Percentiles rank a stretch among this genome's conserved stretches.
phyloP scores from a whole-genome alignment of 2,888 invertebrate genomes.

The Hemistola chrysoprasaria region DNA sequence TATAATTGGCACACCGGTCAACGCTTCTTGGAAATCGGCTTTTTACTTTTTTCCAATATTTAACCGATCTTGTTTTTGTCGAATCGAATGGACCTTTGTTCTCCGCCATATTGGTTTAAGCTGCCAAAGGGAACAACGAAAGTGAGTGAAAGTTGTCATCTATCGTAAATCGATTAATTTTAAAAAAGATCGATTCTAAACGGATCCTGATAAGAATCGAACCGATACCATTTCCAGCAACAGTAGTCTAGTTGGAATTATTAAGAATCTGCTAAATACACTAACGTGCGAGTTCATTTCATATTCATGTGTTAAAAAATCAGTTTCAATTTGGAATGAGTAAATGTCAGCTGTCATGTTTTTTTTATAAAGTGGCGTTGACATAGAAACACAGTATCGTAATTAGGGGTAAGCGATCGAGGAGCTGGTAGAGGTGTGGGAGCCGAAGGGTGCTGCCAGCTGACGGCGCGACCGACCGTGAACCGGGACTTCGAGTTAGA shows the following conservation, averaged over 20 bases:
- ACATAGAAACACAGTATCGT: slow-evolving; percentile 64
- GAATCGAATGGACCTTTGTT: slow-evolving; percentile 66
- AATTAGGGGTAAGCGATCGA: slow-evolving; percentile 58
- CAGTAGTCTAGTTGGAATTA: slow-evolving; percentile 11
- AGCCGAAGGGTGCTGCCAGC: slow-evolving; percentile 56
- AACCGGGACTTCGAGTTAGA: too few species aligned
- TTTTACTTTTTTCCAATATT: slow-evolving; percentile 67
- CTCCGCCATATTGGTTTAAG: slow-evolving; percentile 71
- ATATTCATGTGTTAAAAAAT: too few species aligned
- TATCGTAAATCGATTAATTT: slow-evolving; percentile 37
- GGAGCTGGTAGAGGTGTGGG: slow-evolving; percentile 47
- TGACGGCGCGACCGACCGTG: slow-evolving; percentile 50
- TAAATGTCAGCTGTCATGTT: neutral
- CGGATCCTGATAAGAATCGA: slow-evolving; percentile 21
- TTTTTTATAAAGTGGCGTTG: slow-evolving; percentile 46
- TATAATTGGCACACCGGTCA: slow-evolving; percentile 77
- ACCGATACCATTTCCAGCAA: slow-evolving; percentile 8
- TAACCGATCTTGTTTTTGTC: slow-evolving; percentile 72
- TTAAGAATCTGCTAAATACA: neutral
- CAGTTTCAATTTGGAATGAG: slow-evolving; percentile 2
- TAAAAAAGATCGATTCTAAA: slow-evolving; percentile 10
- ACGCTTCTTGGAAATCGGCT: slow-evolving; percentile 72
- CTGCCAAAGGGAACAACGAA: slow-evolving; percentile 52
- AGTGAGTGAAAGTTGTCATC: slow-evolving; percentile 61
- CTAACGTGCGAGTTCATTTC: too few species aligned